Evolutionary conservation across 2,888 invertebrate genomes (phyloP).

Genomic region (Lycocerus yunnanus): DNA sequence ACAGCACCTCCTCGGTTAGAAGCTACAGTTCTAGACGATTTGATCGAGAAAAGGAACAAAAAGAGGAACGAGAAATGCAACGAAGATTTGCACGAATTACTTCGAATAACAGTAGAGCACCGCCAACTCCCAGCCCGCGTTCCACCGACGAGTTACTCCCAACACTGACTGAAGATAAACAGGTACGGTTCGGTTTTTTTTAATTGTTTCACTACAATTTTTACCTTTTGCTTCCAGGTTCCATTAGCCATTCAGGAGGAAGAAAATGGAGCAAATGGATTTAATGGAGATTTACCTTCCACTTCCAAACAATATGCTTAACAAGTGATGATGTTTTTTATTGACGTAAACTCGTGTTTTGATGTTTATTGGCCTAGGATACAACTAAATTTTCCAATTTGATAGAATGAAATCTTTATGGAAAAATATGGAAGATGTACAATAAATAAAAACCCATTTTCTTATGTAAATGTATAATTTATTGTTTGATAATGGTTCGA

Average conservation of each 20-base stretch:
- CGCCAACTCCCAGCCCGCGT: conserved; percentile 80
- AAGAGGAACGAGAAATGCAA: conserved; percentile 80
- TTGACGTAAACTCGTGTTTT: not conserved
- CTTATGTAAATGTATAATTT: not conserved
- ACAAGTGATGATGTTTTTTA: conserved; percentile 3
- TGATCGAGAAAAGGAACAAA: conserved; percentile 81
- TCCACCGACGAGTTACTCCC: conserved; percentile 84
- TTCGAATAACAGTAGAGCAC: conserved; percentile 49
- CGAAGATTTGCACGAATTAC: conserved; percentile 70
- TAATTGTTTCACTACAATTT: not conserved
- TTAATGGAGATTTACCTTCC: conserved; percentile 54
- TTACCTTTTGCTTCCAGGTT: conserved; percentile 42
- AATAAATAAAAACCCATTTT: not conserved
- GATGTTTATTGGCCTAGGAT: not conserved
- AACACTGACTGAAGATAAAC: conserved; percentile 78
- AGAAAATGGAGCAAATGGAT: conserved; percentile 49
- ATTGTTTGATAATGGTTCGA: conserved; percentile 5
- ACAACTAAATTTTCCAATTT: not conserved
- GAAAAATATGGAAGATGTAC: not conserved
- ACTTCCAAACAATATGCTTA: conserved; percentile 54
- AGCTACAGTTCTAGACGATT: conserved; percentile 81
- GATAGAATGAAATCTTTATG: not conserved
- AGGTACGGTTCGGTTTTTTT: conserved; percentile 57
- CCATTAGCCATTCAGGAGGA: conserved; percentile 54
- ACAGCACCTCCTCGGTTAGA: conserved; percentile 81